Conservation (phyloP, 2,888 invertebrate genomes). For the Andrena camellia region DNA sequence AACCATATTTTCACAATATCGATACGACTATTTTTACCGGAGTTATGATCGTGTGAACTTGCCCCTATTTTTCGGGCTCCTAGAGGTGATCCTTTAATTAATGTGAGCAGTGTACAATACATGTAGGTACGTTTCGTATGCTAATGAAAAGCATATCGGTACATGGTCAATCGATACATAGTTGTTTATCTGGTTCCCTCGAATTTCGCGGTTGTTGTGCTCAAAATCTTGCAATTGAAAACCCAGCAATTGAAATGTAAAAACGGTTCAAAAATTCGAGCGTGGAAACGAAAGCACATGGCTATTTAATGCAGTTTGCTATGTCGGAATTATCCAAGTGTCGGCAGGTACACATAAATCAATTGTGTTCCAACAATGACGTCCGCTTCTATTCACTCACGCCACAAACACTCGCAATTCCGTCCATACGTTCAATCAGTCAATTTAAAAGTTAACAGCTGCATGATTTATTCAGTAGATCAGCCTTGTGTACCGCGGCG, state of each 20-base stretch:
- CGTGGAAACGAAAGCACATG: slow-evolving; percentile 29
- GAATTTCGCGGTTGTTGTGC: too few relatives aligned
- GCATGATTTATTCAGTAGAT: slow-evolving; percentile 65
- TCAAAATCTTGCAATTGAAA: not conserved
- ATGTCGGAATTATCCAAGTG: slow-evolving; percentile 56
- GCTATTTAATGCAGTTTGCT: slow-evolving; percentile 52
- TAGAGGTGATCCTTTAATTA: too few relatives aligned
- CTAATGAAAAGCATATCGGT: too few relatives aligned
- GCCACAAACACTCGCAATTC: slow-evolving; percentile 64
- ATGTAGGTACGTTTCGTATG: too few relatives aligned
- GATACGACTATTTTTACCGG: too few relatives aligned
- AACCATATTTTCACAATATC: too few relatives aligned
- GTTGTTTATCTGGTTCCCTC: too few relatives aligned
- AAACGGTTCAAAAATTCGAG: slow-evolving; percentile 4
- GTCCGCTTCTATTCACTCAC: slow-evolving; percentile 48
- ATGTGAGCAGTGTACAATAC: too few relatives aligned
- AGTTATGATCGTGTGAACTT: too few relatives aligned
- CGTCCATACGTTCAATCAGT: slow-evolving; percentile 41
- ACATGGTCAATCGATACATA: too few relatives aligned
- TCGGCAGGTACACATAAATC: slow-evolving; percentile 63
- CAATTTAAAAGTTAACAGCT: slow-evolving; percentile 47
- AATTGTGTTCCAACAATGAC: slow-evolving; percentile 45
- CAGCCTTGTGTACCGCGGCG: slow-evolving; percentile 13
- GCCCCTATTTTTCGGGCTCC: too few relatives aligned
- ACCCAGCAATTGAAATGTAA: slow-evolving; percentile 17